phyloP scores from a whole-genome alignment of 2,888 invertebrate species.

The Ferdinandea cuprea region DNA sequence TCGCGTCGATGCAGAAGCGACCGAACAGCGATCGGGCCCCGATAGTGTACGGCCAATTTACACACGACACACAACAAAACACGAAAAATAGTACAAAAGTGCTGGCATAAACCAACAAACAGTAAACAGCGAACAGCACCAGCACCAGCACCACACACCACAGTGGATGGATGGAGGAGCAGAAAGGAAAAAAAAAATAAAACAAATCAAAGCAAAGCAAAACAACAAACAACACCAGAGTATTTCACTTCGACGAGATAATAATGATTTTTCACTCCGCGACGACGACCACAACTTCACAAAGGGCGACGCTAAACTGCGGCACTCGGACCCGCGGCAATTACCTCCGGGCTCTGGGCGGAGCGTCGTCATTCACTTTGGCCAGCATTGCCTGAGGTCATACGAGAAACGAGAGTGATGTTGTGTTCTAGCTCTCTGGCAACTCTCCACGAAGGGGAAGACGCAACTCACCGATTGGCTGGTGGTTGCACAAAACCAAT shows the following conservation, averaged over 20 bases:
- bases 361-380: conserved; percentile 73
- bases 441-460: conserved; percentile 65
- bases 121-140: too few species aligned
- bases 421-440: conserved; percentile 58
- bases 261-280: conserved; percentile 61
- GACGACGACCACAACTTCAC: conserved; percentile 70
- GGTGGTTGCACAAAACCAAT: conserved; percentile 57
- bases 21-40: conserved; percentile 67
- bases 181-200: conserved; percentile 41
- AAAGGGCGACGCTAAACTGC: conserved; percentile 74
- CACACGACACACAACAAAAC: conserved; percentile 68
- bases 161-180: conserved; percentile 18
- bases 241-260: conserved; percentile 7
- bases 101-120: conserved; percentile 66
- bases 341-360: conserved; percentile 80
- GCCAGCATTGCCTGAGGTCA: conserved; percentile 70
- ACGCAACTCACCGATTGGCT: conserved; percentile 62
- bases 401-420: conserved; percentile 40
- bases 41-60: conserved; percentile 72
- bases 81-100: conserved; percentile 74
- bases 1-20: conserved; percentile 53
- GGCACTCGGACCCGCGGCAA: conserved; percentile 76
- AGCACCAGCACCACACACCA: conserved; percentile 29
- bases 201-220: conserved; percentile 46
- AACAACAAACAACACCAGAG: conserved; percentile 33